phyloP scores from a whole-genome alignment of 2,888 invertebrate species.

The Drosophila multiciliata region DNA sequence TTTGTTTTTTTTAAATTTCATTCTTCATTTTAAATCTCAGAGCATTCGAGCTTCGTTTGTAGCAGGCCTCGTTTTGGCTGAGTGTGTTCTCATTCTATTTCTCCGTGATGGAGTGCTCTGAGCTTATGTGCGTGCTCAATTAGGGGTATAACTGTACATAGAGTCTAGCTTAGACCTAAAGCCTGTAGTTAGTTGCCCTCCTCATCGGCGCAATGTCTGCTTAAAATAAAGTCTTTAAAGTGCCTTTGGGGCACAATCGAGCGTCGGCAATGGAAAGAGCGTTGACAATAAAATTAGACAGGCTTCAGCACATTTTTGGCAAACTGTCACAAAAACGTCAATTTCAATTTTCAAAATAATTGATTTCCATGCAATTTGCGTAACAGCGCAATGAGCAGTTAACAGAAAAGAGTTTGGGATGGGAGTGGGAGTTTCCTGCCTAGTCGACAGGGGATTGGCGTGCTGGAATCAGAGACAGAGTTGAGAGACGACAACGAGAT shows the following conservation, averaged over 20 bases:
- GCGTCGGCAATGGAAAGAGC: conserved; percentile 9
- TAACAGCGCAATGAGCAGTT: conserved; percentile 73
- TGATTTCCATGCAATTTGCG: conserved; percentile 80
- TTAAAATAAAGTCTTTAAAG: conserved; percentile 30
- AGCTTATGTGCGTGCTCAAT: conserved; percentile 71
- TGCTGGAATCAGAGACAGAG: conserved; percentile 27
- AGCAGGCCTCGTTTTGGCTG: background rate
- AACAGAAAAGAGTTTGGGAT: conserved; percentile 11
- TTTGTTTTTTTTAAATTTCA: too few relatives aligned
- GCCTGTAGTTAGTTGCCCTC: conserved; percentile 1
- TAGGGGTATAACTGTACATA: conserved; percentile 46
- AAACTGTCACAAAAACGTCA: conserved; percentile 78
- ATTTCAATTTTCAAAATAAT: conserved; percentile 82
- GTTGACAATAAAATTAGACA: conserved; percentile 76
- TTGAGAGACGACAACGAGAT: conserved; percentile 18
- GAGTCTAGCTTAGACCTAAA: conserved; percentile 18
- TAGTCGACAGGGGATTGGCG: conserved; percentile 4
- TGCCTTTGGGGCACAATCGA: conserved; percentile 23
- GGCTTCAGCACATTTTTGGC: conserved; percentile 75
- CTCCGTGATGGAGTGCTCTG: conserved; percentile 37
- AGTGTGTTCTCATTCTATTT: conserved; percentile 13
- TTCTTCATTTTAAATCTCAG: background rate
- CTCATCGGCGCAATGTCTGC: conserved; percentile 4
- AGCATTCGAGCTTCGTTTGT: conserved; percentile 14
- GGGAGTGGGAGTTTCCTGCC: background rate